These are phyloP conservation scores for Pissodes strobi DNA, from an alignment of 1,140 invertebrate species.

Conservation along the genomic window DNA sequence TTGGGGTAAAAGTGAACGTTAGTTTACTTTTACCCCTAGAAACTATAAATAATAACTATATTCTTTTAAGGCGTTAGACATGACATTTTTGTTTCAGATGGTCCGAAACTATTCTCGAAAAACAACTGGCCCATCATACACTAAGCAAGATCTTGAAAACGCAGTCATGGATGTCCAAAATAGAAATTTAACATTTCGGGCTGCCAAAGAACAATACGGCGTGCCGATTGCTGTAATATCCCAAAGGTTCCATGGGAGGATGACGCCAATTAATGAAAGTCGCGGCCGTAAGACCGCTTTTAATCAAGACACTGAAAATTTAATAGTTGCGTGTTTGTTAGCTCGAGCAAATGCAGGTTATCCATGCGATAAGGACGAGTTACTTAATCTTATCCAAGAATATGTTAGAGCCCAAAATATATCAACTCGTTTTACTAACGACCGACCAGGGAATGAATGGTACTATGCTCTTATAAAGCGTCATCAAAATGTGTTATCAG, in stretches of 20 bases:
- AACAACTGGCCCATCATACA: no score
- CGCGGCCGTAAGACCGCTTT: not conserved
- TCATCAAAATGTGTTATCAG: slow-evolving; percentile 1
- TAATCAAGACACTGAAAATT: slow-evolving; percentile 5
- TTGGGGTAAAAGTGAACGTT: no score
- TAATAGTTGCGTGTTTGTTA: slow-evolving; percentile 19
- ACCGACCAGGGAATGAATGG: slow-evolving; percentile 30
- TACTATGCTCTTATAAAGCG: slow-evolving; percentile 19
- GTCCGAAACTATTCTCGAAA: no score
- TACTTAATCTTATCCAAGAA: slow-evolving; percentile 12
- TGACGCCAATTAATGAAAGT: slow-evolving; percentile 9
- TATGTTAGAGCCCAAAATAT: slow-evolving; percentile 16
- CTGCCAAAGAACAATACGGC: slow-evolving; percentile 17
- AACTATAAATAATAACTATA: no score
- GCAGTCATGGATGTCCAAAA: no score
- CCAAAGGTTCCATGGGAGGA: slow-evolving; percentile 25
- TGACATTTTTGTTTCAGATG: no score
- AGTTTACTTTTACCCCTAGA: no score
- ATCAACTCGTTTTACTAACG: slow-evolving; percentile 27
- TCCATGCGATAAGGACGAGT: slow-evolving; percentile 20
- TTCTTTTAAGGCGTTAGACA: no score
- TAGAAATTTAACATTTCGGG: no score
- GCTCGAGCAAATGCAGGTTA: slow-evolving; percentile 21
- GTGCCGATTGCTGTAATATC: slow-evolving; percentile 28
- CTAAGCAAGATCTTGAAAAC: no score